Percentiles rank a stretch among this genome's conserved stretches.
phyloP scores from a whole-genome alignment of 1,140 invertebrate species.

The Eueides isabella region DNA sequence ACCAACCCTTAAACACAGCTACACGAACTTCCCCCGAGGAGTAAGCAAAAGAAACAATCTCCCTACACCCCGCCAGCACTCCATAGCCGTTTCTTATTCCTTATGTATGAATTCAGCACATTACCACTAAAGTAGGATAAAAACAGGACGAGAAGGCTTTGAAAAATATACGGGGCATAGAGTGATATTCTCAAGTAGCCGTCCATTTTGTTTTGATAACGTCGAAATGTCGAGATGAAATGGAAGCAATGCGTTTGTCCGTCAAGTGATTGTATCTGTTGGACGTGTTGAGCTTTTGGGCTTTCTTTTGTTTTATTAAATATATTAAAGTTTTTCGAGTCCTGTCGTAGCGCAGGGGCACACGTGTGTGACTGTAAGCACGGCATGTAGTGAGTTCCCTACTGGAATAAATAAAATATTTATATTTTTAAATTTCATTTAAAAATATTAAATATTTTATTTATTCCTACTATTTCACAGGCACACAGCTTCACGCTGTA shows the following conservation, averaged over 20 bases:
- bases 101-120: conserved; percentile 84
- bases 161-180: conserved; percentile 78
- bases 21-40: conserved; percentile 48
- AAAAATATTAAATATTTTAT: too few relatives aligned
- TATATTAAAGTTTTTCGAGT: too few relatives aligned
- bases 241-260: conserved; percentile 43
- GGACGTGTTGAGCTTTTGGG: neutral
- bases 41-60: conserved; percentile 58
- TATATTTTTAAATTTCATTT: too few relatives aligned
- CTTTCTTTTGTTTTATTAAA: neutral
- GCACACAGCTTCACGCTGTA: too few relatives aligned
- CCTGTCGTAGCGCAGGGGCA: too few relatives aligned
- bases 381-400: too few relatives aligned
- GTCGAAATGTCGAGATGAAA: conserved; percentile 49
- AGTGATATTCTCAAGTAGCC: conserved; percentile 61
- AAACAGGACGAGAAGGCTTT: conserved; percentile 80
- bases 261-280: conserved; percentile 44
- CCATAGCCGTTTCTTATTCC: conserved; percentile 77
- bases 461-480: too few relatives aligned
- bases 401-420: too few relatives aligned
- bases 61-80: conserved; percentile 54
- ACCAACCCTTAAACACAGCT: conserved; percentile 16
- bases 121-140: conserved; percentile 83
- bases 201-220: conserved; percentile 61
- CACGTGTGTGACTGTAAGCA: too few relatives aligned